Evolutionary conservation across 2,888 invertebrate genomes (phyloP).

Genomic region (Monoplex corrugatus): DNA sequence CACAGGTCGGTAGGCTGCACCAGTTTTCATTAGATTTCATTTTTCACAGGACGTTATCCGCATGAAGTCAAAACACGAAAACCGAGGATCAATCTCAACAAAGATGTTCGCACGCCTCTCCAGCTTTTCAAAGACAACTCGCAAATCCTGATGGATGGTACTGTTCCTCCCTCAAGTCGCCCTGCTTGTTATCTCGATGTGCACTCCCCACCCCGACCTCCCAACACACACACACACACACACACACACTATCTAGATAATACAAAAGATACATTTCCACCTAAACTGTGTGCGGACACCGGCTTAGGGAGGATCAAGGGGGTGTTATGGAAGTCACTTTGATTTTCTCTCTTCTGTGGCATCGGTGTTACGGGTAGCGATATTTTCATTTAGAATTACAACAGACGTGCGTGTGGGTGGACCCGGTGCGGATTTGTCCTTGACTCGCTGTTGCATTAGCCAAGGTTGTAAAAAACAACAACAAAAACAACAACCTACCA

Average conservation of each 20-base stretch:
- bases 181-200: neutral
- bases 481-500: too few relatives aligned
- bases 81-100: slow-evolving; percentile 14
- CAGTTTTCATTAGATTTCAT: neutral
- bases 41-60: neutral
- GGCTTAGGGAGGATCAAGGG: neutral
- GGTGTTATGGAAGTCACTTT: neutral
- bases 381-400: too few relatives aligned
- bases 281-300: neutral
- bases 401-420: too few relatives aligned
- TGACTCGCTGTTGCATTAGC: neutral
- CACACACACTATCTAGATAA: slow-evolving; percentile 10
- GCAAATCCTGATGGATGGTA: slow-evolving; percentile 14
- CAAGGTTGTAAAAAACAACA: slow-evolving; percentile 6
- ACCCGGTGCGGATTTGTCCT: too few relatives aligned
- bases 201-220: too few relatives aligned
- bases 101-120: slow-evolving; percentile 28
- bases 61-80: neutral
- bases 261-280: neutral
- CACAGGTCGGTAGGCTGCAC: neutral
- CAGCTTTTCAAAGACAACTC: neutral
- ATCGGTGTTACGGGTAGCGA: too few relatives aligned
- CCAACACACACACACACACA: too few relatives aligned
- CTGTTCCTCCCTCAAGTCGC: neutral
- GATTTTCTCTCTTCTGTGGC: too few relatives aligned